Percentiles rank a stretch among this genome's conserved stretches.
These are phyloP conservation scores for Sinotaia quadrata DNA, from an alignment of 2,888 invertebrate species.

Conservation along the genomic window DNA sequence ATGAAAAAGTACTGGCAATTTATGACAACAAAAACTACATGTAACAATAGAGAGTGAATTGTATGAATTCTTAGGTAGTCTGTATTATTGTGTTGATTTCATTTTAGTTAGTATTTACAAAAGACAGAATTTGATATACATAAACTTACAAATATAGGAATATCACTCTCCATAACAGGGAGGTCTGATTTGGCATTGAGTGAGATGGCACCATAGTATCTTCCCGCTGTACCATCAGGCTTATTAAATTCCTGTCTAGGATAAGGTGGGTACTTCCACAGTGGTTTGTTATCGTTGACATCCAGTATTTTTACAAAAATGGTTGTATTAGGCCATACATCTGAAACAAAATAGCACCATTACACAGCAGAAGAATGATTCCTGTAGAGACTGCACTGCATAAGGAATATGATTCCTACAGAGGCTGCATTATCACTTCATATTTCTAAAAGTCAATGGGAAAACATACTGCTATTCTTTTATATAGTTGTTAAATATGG, in stretches of 20 bases:
- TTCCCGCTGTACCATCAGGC: conserved; percentile 41
- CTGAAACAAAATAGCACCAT: conserved; percentile 51
- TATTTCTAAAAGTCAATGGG: too few relatives aligned
- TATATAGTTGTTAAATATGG: too few relatives aligned
- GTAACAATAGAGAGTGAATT: too few relatives aligned
- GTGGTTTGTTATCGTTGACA: conserved; percentile 90
- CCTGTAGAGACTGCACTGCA: too few relatives aligned
- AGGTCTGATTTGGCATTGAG: conserved; percentile 7
- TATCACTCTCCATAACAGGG: neutral
- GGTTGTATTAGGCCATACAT: conserved; percentile 61
- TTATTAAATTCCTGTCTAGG: conserved; percentile 49
- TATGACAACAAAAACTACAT: too few relatives aligned
- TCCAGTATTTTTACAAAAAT: conserved; percentile 88
- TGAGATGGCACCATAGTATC: conserved; percentile 73
- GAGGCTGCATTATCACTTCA: conserved; percentile 23
- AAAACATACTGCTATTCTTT: too few relatives aligned
- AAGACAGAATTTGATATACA: neutral
- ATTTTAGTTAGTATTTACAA: neutral
- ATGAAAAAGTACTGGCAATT: too few relatives aligned
- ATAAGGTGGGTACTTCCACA: conserved; percentile 82
- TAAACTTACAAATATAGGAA: neutral
- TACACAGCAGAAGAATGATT: too few relatives aligned
- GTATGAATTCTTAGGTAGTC: too few relatives aligned
- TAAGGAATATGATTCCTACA: too few relatives aligned
- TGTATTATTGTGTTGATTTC: too few relatives aligned